phyloP scores from a whole-genome alignment of 2,113 vertebrate species.

The Istiophorus platypterus region DNA sequence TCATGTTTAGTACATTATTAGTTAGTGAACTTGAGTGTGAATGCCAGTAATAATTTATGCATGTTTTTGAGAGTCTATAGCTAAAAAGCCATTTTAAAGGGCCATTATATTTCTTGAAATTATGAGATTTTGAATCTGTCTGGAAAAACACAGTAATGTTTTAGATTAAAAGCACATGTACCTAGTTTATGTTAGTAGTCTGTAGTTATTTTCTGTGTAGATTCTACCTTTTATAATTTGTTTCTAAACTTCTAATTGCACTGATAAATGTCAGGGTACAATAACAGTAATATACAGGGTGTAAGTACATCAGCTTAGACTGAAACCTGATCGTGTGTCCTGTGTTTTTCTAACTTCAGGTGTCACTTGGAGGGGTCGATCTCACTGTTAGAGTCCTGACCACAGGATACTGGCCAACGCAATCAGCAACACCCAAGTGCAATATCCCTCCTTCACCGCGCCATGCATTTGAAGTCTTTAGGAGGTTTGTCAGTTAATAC shows the following conservation, averaged over 20 bases:
- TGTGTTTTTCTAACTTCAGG: slow-evolving; percentile 78
- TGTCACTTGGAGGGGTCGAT: slow-evolving; percentile 96
- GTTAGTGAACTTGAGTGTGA: not conserved
- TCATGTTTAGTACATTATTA: not conserved
- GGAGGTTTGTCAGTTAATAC: slow-evolving; percentile 86
- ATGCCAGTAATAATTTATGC: not conserved
- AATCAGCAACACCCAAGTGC: slow-evolving; percentile 99
- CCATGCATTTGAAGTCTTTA: slow-evolving; percentile 99
- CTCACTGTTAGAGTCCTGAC: slow-evolving; percentile 97
- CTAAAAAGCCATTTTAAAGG: too few relatives aligned
- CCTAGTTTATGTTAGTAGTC: not conserved
- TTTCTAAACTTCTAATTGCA: not conserved
- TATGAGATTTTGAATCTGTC: not conserved
- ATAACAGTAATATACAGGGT: not conserved
- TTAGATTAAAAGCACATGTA: not conserved
- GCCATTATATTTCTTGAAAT: not conserved
- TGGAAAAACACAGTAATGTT: not conserved
- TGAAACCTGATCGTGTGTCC: slow-evolving; percentile 3
- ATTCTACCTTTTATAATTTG: not conserved
- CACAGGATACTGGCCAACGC: slow-evolving; percentile 98
- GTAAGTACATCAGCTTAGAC: not conserved
- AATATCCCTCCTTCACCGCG: slow-evolving; percentile 97
- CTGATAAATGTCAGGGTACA: not conserved
- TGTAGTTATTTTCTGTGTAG: not conserved
- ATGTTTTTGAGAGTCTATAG: not conserved